A percentile compares a stretch with the other conserved stretches of the same genome.
Conservation (phyloP, 2,888 invertebrate genomes). For the Cheilosia variabilis region DNA sequence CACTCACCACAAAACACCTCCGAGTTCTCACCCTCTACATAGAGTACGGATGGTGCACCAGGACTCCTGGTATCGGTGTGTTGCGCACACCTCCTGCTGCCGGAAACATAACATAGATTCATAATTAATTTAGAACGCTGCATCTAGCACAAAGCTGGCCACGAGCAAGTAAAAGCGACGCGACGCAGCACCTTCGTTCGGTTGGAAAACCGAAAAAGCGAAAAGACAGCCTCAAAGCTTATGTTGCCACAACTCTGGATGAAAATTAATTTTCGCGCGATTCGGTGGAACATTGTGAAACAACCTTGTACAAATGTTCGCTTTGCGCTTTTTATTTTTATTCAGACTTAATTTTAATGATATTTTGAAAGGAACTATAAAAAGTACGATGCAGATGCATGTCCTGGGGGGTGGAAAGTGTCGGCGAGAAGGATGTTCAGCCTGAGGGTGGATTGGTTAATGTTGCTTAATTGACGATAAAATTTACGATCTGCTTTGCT, state of each 20-base stretch:
- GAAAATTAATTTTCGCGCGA: conserved; percentile 66
- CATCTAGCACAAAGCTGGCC: conserved; percentile 60
- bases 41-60: neutral
- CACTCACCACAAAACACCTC: conserved; percentile 34
- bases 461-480: conserved; percentile 74
- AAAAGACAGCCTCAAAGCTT: conserved; percentile 38
- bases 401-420: conserved; percentile 35
- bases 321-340: conserved; percentile 1
- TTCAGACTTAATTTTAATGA: conserved; percentile 10
- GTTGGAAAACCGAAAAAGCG: conserved; percentile 23
- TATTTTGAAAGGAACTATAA: conserved; percentile 31
- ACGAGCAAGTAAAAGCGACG: conserved; percentile 41
- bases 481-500: conserved; percentile 71
- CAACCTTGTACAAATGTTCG: conserved; percentile 15
- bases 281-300: conserved; percentile 54
- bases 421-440: neutral
- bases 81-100: neutral
- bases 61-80: neutral
- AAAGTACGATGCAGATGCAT: conserved; percentile 8
- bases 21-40: neutral
- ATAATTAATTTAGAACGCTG: conserved; percentile 71
- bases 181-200: conserved; percentile 31
- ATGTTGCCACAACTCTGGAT: conserved; percentile 42
- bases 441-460: conserved; percentile 34
- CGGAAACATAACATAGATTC: conserved; percentile 41